Conservation (phyloP, 2,888 invertebrate species). For the Epinotia ramella region DNA sequence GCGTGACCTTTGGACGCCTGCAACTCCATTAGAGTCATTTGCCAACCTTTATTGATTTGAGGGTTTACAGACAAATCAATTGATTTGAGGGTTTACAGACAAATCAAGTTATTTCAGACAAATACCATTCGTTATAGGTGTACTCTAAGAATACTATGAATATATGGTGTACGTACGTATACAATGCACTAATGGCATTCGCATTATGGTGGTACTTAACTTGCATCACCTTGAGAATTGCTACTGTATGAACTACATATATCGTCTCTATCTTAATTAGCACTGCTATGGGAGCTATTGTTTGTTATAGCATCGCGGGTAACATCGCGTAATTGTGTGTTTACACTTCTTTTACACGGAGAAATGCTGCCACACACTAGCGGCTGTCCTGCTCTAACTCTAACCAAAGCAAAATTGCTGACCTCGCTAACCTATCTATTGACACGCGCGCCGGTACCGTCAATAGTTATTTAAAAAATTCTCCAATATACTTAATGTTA, state of each 20-base stretch:
- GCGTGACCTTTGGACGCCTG: too few species aligned
- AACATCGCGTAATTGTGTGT: constrained; percentile 22
- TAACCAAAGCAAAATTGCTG: neutral
- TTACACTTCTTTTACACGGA: constrained; percentile 23
- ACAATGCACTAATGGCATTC: neutral
- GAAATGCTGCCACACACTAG: constrained; percentile 9
- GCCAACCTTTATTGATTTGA: too few species aligned
- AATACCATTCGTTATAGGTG: too few species aligned
- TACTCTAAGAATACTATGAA: too few species aligned
- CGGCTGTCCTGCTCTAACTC: neutral
- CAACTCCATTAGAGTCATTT: too few species aligned
- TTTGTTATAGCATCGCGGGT: constrained; percentile 35
- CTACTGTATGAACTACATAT: constrained; percentile 28
- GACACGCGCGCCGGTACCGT: neutral
- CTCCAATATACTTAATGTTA: too few species aligned
- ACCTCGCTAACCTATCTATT: neutral
- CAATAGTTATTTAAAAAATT: neutral
- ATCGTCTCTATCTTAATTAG: constrained; percentile 36
- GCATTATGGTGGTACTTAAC: neutral
- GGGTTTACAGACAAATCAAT: too few species aligned
- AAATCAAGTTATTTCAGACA: too few species aligned
- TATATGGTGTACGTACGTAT: neutral
- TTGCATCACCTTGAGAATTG: constrained; percentile 27
- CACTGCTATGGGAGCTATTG: constrained; percentile 34
- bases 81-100: too few species aligned